Evolutionary conservation across 2,113 vertebrate genomes (phyloP).

Genomic region (Ariopsis seemanni): DNA sequence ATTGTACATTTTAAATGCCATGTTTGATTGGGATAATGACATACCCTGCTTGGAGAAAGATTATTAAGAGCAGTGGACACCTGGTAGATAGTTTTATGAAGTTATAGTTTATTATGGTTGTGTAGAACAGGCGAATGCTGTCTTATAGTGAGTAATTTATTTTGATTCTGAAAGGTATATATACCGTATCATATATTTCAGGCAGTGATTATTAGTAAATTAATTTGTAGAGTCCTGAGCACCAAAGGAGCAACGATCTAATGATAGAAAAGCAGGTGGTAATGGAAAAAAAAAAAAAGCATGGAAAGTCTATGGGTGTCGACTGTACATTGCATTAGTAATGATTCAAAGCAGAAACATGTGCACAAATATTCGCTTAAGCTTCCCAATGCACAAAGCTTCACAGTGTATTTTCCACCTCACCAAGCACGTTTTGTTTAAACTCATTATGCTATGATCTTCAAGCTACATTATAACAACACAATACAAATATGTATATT

Average conservation of each 20-base stretch:
- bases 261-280: background rate
- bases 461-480: background rate
- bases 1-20: slow-evolving; percentile 39
- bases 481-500: background rate
- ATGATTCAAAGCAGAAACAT: background rate
- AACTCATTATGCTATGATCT: background rate
- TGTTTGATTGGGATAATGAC: slow-evolving; percentile 34
- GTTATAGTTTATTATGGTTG: background rate
- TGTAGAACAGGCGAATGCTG: background rate
- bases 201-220: background rate
- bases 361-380: background rate
- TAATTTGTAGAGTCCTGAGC: background rate
- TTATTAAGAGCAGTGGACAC: slow-evolving; percentile 18
- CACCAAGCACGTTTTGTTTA: background rate
- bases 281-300: background rate
- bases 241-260: background rate
- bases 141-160: background rate
- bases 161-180: background rate
- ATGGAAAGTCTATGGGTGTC: background rate
- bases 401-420: background rate
- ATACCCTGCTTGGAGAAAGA: slow-evolving; percentile 12
- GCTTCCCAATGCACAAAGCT: background rate
- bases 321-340: background rate
- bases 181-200: background rate
- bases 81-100: slow-evolving; percentile 15